phyloP scores from a whole-genome alignment of 1,140 invertebrate species.

The Ostrea edulis region DNA sequence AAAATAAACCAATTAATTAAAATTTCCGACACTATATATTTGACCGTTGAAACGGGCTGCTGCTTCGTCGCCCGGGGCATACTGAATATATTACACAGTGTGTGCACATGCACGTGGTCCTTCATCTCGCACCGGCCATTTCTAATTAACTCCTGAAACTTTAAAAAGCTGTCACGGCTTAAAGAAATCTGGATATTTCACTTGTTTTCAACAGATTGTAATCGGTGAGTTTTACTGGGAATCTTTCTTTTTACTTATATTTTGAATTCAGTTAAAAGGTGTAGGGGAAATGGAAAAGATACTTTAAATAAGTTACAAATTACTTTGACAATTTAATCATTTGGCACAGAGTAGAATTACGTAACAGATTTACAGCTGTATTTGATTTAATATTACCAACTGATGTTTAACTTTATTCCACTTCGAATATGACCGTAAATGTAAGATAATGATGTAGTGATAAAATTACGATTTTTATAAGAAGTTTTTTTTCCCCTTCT shows the following conservation, averaged over 20 bases:
- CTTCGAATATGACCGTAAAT: too few relatives aligned
- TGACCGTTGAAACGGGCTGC: conserved; percentile 32
- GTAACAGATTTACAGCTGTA: too few relatives aligned
- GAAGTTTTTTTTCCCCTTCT: too few relatives aligned
- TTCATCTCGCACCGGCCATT: neutral
- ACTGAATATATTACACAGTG: conserved; percentile 35
- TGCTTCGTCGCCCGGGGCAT: conserved; percentile 9
- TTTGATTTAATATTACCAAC: too few relatives aligned
- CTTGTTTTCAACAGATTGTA: neutral
- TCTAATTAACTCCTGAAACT: conserved; percentile 33
- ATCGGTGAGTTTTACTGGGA: neutral
- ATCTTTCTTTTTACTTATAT: neutral
- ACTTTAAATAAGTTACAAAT: neutral
- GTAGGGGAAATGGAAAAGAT: neutral
- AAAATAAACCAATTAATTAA: conserved; percentile 37
- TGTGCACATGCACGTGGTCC: conserved; percentile 32
- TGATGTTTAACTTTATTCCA: too few relatives aligned
- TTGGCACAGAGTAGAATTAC: too few relatives aligned
- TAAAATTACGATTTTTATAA: too few relatives aligned
- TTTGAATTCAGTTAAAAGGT: neutral
- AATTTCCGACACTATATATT: conserved; percentile 32
- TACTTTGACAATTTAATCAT: too few relatives aligned
- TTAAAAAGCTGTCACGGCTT: conserved; percentile 4
- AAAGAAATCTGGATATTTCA: neutral
- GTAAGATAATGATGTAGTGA: too few relatives aligned